Conservation (phyloP, 2,888 invertebrate genomes). For the Marronus borbonicus region DNA sequence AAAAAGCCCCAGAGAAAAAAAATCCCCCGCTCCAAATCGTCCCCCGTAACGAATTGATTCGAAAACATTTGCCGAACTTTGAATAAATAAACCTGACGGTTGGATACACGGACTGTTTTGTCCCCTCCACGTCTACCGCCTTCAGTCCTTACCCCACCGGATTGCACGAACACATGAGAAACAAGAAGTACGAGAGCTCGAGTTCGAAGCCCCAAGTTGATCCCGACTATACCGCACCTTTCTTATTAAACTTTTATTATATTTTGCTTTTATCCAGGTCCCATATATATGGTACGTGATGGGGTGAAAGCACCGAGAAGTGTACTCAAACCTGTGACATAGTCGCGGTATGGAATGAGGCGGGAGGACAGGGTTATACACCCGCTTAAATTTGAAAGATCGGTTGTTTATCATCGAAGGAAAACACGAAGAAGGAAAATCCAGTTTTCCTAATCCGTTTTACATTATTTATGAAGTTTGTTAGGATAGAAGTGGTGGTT, state of each 20-base stretch:
- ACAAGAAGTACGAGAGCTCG: not conserved
- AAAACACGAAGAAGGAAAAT: too few species aligned
- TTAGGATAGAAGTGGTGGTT: too few species aligned
- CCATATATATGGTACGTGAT: slow-evolving; percentile 35
- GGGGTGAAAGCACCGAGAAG: slow-evolving; percentile 1
- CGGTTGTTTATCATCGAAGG: too few species aligned
- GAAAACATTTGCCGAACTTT: slow-evolving; percentile 27
- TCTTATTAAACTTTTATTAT: slow-evolving; percentile 46
- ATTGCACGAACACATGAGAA: not conserved
- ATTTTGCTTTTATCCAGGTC: slow-evolving; percentile 37
- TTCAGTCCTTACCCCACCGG: not conserved
- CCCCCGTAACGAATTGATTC: slow-evolving; percentile 8
- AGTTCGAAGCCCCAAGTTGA: slow-evolving; percentile 13
- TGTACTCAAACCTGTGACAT: not conserved
- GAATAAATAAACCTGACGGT: slow-evolving; percentile 10
- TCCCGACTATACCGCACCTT: slow-evolving; percentile 13
- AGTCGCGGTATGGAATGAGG: not conserved
- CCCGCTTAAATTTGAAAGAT: too few species aligned
- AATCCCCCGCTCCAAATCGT: not conserved
- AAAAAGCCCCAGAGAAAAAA: not conserved
- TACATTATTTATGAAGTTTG: too few species aligned
- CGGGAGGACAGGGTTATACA: too few species aligned
- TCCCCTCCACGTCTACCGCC: not conserved
- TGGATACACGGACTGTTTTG: not conserved
- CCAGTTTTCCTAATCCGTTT: too few species aligned